Percentiles rank a stretch among this genome's conserved stretches.
phyloP scores from a whole-genome alignment of 1,140 invertebrate genomes.

The Neodiprion lecontei region DNA sequence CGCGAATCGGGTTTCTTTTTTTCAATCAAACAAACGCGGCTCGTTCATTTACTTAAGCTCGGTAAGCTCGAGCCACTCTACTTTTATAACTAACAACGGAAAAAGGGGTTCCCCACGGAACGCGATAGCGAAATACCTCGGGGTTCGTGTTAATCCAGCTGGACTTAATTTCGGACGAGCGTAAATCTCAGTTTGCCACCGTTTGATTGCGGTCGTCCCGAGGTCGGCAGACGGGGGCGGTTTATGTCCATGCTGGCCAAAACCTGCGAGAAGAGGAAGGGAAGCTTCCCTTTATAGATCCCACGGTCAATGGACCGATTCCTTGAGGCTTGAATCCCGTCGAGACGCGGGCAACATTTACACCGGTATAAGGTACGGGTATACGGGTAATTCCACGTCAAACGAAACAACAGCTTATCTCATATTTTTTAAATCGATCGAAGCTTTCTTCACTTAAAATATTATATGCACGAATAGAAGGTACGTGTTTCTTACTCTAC shows the following conservation, averaged over 20 bases:
- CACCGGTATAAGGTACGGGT: neutral
- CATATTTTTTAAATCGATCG: too few relatives aligned
- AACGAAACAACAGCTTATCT: too few relatives aligned
- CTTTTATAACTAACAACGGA: neutral
- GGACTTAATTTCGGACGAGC: constrained; percentile 44
- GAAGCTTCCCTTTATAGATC: constrained; percentile 22
- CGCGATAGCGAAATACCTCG: constrained; percentile 8
- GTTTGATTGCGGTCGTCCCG: constrained; percentile 43
- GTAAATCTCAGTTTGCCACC: constrained; percentile 51
- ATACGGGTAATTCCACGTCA: neutral
- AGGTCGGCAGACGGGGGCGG: neutral
- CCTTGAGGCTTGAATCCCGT: neutral
- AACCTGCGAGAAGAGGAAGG: constrained; percentile 9
- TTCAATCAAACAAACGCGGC: neutral
- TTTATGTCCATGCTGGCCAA: constrained; percentile 14
- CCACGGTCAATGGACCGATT: neutral
- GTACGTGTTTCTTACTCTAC: too few relatives aligned
- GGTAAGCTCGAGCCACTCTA: neutral
- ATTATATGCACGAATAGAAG: too few relatives aligned
- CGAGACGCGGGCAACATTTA: neutral
- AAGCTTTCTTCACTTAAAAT: too few relatives aligned
- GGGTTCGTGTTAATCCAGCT: constrained; percentile 34
- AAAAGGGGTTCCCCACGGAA: neutral
- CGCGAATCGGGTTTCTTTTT: neutral
- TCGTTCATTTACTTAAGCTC: neutral